These are phyloP conservation scores for Dexiosoma caninum DNA, from an alignment of 2,888 invertebrate species.

Conservation along the genomic window DNA sequence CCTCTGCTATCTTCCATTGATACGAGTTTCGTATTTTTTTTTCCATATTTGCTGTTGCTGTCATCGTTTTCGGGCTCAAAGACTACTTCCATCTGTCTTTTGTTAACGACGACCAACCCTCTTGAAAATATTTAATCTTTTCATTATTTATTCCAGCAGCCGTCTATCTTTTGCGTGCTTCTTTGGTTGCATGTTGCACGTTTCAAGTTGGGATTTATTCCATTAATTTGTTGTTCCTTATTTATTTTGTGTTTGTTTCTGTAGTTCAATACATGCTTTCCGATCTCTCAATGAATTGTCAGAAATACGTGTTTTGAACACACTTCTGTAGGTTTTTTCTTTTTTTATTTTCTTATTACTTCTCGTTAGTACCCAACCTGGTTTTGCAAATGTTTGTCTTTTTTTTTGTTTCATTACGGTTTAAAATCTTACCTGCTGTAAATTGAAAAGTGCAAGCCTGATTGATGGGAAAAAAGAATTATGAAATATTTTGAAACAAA, in stretches of 20 bases:
- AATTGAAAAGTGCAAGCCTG: background rate
- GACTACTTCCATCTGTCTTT: constrained; percentile 50
- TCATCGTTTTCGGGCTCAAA: constrained; percentile 12
- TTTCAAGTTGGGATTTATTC: constrained; percentile 46
- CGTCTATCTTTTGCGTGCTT: background rate
- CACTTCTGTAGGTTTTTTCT: background rate
- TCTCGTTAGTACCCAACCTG: constrained; percentile 17
- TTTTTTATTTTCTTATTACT: background rate
- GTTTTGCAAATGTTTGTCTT: background rate
- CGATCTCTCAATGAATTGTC: constrained; percentile 28
- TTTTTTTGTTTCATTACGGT: background rate
- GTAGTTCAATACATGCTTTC: background rate
- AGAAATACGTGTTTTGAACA: constrained; percentile 20
- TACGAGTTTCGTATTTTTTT: too few relatives aligned
- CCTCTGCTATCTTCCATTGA: background rate
- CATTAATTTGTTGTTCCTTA: constrained; percentile 38
- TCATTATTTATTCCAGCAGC: constrained; percentile 1
- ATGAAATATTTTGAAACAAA: too few relatives aligned
- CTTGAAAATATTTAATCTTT: constrained; percentile 29
- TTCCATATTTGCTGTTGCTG: background rate
- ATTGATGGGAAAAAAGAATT: background rate
- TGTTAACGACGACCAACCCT: constrained; percentile 15
- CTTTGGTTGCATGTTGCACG: constrained; percentile 44
- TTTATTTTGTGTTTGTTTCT: constrained; percentile 1
- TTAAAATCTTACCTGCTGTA: constrained; percentile 19